Conservation (phyloP, 2,797 vertebrate species). For the Myoxocephalus aenaeus region DNA sequence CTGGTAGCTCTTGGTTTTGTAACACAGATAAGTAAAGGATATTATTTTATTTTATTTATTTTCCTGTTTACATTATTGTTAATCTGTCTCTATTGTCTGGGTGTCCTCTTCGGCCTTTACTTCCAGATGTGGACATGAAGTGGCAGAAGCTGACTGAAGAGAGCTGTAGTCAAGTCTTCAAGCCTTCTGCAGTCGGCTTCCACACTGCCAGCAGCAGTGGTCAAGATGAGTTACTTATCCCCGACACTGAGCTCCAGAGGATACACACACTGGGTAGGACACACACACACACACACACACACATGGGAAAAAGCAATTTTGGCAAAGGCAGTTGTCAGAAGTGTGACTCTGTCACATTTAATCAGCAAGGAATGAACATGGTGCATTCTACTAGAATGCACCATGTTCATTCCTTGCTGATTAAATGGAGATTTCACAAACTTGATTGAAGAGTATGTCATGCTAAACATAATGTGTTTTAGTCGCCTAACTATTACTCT, state of each 20-base stretch:
- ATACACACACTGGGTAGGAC: conserved; percentile 78
- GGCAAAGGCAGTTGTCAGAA: neutral
- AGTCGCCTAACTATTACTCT: neutral
- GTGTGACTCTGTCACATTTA: too few relatives aligned
- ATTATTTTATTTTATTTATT: neutral
- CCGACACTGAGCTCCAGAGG: conserved; percentile 81
- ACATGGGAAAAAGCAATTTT: neutral
- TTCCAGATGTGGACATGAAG: conserved; percentile 81
- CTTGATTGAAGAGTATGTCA: neutral
- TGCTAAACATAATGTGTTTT: neutral
- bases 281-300: conserved; percentile 1
- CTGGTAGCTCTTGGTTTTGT: neutral
- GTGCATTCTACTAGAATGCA: too few relatives aligned
- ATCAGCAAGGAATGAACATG: too few relatives aligned
- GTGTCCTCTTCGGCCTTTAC: conserved; percentile 11
- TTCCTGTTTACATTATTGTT: neutral
- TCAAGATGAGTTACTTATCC: conserved; percentile 81
- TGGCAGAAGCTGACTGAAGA: conserved; percentile 71
- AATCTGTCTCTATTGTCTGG: neutral
- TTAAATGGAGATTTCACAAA: neutral
- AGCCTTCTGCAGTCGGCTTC: conserved; percentile 70
- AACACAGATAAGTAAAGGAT: neutral
- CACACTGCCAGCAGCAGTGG: conserved; percentile 47
- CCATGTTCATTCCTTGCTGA: neutral
- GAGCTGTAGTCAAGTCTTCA: conserved; percentile 77